Evolutionary conservation across 1,140 invertebrate species (phyloP).

Genomic region (Drosophila kurseongensis): DNA sequence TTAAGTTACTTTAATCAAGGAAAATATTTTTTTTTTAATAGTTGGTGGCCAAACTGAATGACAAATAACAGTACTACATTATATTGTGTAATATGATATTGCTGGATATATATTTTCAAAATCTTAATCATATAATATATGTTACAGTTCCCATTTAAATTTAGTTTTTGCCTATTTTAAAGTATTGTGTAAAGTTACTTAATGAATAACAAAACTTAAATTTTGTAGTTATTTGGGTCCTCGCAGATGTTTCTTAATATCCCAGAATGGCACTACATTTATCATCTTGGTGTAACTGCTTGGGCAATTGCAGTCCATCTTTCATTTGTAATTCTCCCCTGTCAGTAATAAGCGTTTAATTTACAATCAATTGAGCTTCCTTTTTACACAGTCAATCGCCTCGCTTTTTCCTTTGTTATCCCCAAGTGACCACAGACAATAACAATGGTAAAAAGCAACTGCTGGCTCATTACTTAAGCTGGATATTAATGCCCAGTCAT

Average conservation of each 20-base stretch:
- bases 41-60: no score
- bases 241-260: no score
- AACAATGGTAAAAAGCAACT: conserved; percentile 31
- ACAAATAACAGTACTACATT: no score
- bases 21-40: background rate
- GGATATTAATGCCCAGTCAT: conserved; percentile 63
- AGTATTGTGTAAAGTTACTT: no score
- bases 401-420: conserved; percentile 23
- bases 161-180: no score
- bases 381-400: conserved; percentile 13
- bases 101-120: no score
- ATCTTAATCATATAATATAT: no score
- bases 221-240: no score
- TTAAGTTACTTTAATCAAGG: no score
- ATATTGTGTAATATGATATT: no score
- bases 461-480: conserved; percentile 50
- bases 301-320: conserved; percentile 6
- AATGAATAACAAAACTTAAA: no score
- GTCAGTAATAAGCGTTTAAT: conserved; percentile 35
- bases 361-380: conserved; percentile 45
- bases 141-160: no score
- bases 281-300: conserved; percentile 14
- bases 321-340: conserved; percentile 4
- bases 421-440: conserved; percentile 31
- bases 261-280: background rate